Base-by-base conservation (phyloP, 2,797 vertebrate genomes). In the Nasua narica region DNA sequence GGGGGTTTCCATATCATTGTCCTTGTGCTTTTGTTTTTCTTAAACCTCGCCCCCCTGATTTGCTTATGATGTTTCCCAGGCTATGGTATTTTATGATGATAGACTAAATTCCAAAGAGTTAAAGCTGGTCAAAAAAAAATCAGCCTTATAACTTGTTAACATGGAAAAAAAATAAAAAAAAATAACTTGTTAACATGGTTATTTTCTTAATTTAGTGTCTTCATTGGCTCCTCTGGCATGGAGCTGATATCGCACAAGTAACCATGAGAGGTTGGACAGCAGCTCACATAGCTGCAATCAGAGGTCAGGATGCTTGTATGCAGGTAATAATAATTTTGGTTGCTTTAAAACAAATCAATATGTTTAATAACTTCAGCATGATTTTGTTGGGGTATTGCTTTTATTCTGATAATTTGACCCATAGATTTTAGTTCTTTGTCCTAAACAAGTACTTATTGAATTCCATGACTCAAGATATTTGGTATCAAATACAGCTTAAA, bases 161-260 rank as follows among this genome's bases (percentile, higher is more conserved):
- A 46, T 76, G 35, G 18, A n/a, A n/a, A n/a, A n/a, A n/a, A n/a
- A n/a, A n/a, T n/a, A 82, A 69, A n/a, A n/a, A 16, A 37, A 0
- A 54, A 72, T 43, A n/a, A 43, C 35, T 86, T 93, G 9, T 95
- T 94, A 96, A 92, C 46, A 46, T 76, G 35, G 18, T 94, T 83
- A 27, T 95, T 91, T 85, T 91, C 77, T 92, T 90, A 35, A 86
- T 62, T 74, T 97, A 99, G 99, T 99, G 99, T 97, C 98, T 99
- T 91, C 99, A 99, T 46, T 99, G 99, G 99, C 95, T 99, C 83
- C 99, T 99, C 0, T 99, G 99, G 99, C 98, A 98, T 0, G 99
- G 99, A 87, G 99, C 99, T 69, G 98, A 99, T 81, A 52, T 82
- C 21, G 86, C 97, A 0, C 52, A 8, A 0, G 92, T 96, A 21